phyloP scores from a whole-genome alignment of 2,888 invertebrate genomes.

The Oasisia sp. region DNA sequence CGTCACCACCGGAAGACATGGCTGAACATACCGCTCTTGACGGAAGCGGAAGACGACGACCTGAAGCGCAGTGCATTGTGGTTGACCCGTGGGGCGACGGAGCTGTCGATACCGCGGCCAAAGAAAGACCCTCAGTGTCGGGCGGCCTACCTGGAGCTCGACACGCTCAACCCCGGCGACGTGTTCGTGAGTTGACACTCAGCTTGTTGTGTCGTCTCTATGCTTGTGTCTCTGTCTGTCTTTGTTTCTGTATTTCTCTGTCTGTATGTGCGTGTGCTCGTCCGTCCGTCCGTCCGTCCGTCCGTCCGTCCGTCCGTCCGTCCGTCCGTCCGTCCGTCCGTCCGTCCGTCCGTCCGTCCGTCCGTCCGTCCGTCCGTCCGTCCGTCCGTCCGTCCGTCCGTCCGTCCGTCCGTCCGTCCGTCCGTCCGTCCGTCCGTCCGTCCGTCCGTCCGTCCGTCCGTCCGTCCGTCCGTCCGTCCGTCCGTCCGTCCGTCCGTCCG shows the following conservation, averaged over 20 bases:
- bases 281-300: not conserved
- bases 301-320: not conserved
- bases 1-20: not conserved
- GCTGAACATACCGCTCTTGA: not conserved
- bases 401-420: not conserved
- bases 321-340: not conserved
- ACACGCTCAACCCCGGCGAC: conserved; percentile 55
- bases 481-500: not conserved
- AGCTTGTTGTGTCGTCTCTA: not conserved
- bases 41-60: not conserved
- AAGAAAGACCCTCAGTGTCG: conserved; percentile 36
- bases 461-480: not conserved
- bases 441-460: not conserved
- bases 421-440: not conserved
- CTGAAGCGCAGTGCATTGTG: conserved; percentile 44
- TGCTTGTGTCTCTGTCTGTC: not conserved
- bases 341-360: not conserved
- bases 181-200: conserved; percentile 55
- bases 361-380: not conserved
- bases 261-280: not conserved
- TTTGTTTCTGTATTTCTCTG: not conserved
- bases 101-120: conserved; percentile 31
- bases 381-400: not conserved
- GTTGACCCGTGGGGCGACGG: conserved; percentile 56
- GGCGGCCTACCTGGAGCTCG: conserved; percentile 54